Base-by-base conservation (phyloP, 2,888 invertebrate genomes). In the Myopa testacea region DNA sequence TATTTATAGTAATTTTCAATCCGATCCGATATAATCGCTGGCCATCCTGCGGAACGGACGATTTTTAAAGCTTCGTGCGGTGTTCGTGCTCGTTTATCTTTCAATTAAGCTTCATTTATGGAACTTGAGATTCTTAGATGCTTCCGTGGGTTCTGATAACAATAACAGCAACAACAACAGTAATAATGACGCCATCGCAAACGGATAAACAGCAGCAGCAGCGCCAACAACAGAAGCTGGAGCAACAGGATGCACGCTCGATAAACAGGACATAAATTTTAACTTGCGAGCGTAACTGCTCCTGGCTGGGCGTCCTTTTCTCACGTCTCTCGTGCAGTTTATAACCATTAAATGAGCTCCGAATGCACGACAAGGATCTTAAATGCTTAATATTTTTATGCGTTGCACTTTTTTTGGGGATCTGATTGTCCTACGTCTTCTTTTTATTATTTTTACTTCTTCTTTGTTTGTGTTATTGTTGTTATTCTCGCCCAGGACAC, bases 251-350 rank as follows among this genome's bases (percentile, higher is more conserved):
- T 55, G 10, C 55, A n/a, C 55, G 55, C 55, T 55, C 55, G 55
- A 55, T 70, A 70, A 70, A 55, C 52, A 70, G 70, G 26, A 55
- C 52, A 70, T 70, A 70, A 70, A 70, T 70, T 70, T 70, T 50
- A 50, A 69, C 69, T 52, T 19, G 12, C 14, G 37, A 65, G 10
- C 34, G 45, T 45, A 55, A 16, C 34, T 19, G 26, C 50, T 62
- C 16, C 38, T n/a, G 38, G 73, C 73, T 19, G 19, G n/a, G 26
- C 6, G n/a, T 45, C 34, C 19, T 26, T 52, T 16, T 69, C 34
- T 34, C 52, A 34, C 55, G 52, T 55, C 50, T 10, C 45, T 73
- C 60, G 14, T 19, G 73, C 73, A 40, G 38, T 73, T 73, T 73
- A 73, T 73, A 45, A 63, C 45, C 72, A 73, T 62, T 45, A 62